phyloP scores from a whole-genome alignment of 2,113 vertebrate species.

The Garra rufa region DNA sequence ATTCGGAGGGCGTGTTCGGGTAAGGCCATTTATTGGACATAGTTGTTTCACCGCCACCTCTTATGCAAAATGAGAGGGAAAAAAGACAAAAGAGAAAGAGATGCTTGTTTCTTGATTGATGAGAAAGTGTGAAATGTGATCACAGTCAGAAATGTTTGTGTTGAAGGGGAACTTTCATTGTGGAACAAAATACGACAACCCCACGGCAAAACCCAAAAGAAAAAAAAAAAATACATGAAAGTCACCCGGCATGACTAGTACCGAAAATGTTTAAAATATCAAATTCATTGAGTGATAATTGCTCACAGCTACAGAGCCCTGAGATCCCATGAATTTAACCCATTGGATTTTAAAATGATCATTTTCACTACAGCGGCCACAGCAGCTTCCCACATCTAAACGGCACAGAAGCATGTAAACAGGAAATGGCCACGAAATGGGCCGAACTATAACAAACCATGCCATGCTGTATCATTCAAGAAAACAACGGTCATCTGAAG shows the following conservation, averaged over 20 bases:
- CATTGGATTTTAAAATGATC: neutral
- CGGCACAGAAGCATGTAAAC: slow-evolving; percentile 18
- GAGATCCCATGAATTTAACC: slow-evolving; percentile 6
- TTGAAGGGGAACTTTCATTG: slow-evolving; percentile 33
- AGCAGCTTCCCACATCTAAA: neutral
- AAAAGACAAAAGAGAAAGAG: neutral
- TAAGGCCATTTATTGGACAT: neutral
- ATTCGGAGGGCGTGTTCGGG: neutral
- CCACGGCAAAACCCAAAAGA: neutral
- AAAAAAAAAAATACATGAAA: slow-evolving; percentile 15
- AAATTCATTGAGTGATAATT: slow-evolving; percentile 20
- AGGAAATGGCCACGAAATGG: neutral
- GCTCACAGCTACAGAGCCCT: slow-evolving; percentile 11
- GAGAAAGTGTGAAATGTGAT: slow-evolving; percentile 47
- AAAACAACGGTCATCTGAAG: slow-evolving; percentile 27
- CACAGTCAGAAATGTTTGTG: slow-evolving; percentile 22
- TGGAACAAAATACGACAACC: slow-evolving; percentile 20
- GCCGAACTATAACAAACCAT: slow-evolving; percentile 8
- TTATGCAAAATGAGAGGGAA: neutral
- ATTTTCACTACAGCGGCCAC: neutral
- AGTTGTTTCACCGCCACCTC: slow-evolving; percentile 8
- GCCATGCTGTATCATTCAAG: neutral
- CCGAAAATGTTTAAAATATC: slow-evolving; percentile 14
- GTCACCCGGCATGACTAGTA: neutral
- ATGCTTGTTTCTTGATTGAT: slow-evolving; percentile 35